Evolutionary conservation across 2,797 vertebrate genomes (phyloP), one percentile per base, ranked within the genome.

Genomic region (Todus mexicanus): DNA sequence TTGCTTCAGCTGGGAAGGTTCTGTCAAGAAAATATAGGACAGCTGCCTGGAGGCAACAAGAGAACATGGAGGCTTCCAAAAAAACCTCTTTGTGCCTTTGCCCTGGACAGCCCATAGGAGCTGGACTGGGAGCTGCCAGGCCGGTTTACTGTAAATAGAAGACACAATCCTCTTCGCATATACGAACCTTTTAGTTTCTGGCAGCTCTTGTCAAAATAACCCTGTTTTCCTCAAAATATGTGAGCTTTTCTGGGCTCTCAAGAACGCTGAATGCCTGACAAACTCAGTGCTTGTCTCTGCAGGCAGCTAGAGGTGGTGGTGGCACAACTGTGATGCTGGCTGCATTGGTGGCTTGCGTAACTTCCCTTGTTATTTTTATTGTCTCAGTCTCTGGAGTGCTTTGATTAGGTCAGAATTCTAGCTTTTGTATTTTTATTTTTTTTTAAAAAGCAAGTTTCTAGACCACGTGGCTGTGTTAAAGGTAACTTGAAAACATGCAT

Each of bases 131-230:
- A 95, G 79, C 81, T 0, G 15, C 63, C 0, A 5, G 64, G 73
- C 53, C 3, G 6, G 9, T 71, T 95, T 89, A 18, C 74, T 92
- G 79, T 76, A 82, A 94, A 65, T 85, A 91, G 56, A 87, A 81
- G 56, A 89, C 68, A 82, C 91, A 92, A 70, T 73, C 76, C 87
- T 91, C 54, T 66, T 93, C 0, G 4, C 6, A 1, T 85, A 70
- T 92, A 78, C 64, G 79, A 96, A 87, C 53, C n/a, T 95, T 89
- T 88, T 37, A 60, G 76, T 80, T 96, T 80, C 56, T 95, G 93
- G 84, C 84, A 95, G 64, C 60, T 88, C 76, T 65, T 92, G 60
- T 92, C 82, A 92, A 95, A 95, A 95, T 82, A 93, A 94, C 84
- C 51, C 68, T 47, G 51, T 93, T 91, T 93, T 93, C 73, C 60